Evolutionary conservation across 2,888 invertebrate species (phyloP).

Genomic region (Drosophila peninsularis): DNA sequence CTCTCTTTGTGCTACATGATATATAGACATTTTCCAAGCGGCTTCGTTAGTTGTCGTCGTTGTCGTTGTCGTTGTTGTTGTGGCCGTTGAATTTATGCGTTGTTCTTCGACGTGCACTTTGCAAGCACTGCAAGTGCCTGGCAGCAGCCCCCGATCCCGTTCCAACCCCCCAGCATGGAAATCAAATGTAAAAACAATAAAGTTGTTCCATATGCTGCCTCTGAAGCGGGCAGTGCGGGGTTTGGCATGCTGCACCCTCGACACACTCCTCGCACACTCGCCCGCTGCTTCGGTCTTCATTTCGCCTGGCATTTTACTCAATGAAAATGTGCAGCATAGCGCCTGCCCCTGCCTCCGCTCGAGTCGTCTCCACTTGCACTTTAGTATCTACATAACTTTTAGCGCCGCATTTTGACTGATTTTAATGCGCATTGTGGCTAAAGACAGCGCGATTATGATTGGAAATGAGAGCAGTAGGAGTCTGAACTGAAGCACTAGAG

Average conservation of each 20-base stretch:
- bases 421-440: conserved; percentile 54
- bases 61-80: conserved; percentile 16
- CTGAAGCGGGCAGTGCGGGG: conserved; percentile 15
- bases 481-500: not conserved
- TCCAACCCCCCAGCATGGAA: conserved; percentile 33
- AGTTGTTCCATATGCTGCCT: conserved; percentile 69
- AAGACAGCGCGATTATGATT: conserved; percentile 39
- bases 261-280: not conserved
- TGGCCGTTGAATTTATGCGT: conserved; percentile 59
- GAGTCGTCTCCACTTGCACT: conserved; percentile 27
- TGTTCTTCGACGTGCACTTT: conserved; percentile 66
- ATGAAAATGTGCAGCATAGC: conserved; percentile 60
- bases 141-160: conserved; percentile 1
- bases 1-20: conserved; percentile 48
- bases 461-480: conserved; percentile 1
- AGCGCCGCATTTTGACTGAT: conserved; percentile 36
- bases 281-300: conserved; percentile 9
- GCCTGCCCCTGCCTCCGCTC: not conserved
- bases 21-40: conserved; percentile 75
- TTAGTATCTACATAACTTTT: conserved; percentile 67
- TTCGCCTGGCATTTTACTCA: conserved; percentile 72
- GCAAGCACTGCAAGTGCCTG: conserved; percentile 62
- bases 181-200: conserved; percentile 78
- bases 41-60: conserved; percentile 38
- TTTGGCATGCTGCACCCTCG: conserved; percentile 24